These are phyloP conservation scores for Drosophila asahinai DNA, from an alignment of 1,140 invertebrate species.

Conservation along the genomic window DNA sequence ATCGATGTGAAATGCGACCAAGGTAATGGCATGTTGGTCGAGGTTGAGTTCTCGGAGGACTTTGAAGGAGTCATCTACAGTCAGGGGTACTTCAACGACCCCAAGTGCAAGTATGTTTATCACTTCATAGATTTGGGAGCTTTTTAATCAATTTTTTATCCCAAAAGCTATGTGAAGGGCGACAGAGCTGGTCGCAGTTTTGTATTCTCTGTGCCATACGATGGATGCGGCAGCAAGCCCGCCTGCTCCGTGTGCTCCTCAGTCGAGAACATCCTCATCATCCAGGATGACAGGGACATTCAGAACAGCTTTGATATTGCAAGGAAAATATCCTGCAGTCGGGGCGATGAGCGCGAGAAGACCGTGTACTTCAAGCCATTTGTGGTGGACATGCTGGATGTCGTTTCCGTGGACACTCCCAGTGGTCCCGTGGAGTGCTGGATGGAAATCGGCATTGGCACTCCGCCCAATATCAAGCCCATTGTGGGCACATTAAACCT, in stretches of 20 bases:
- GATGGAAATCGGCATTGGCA: conserved; percentile 91
- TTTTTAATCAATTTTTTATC: conserved; percentile 6
- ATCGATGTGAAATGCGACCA: conserved; percentile 89
- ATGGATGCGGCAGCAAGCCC: conserved; percentile 88
- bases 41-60: conserved; percentile 88
- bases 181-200: conserved; percentile 86
- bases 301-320: conserved; percentile 88
- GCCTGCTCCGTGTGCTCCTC: conserved; percentile 87
- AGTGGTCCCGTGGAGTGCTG: conserved; percentile 89
- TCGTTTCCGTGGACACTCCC: conserved; percentile 88
- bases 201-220: conserved; percentile 88
- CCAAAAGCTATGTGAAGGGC: conserved; percentile 87
- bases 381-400: conserved; percentile 90
- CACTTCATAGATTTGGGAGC: background rate
- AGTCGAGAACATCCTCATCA: conserved; percentile 88
- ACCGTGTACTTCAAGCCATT: conserved; percentile 89
- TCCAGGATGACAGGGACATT: conserved; percentile 88
- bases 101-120: conserved; percentile 87
- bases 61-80: conserved; percentile 91
- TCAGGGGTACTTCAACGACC: conserved; percentile 89
- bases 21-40: conserved; percentile 87
- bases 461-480: conserved; percentile 88
- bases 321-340: conserved; percentile 87
- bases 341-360: conserved; percentile 86
- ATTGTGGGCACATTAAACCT: conserved; percentile 87